Evolutionary conservation across 2,888 invertebrate species (phyloP).

Genomic region (Incurvaria masculella): DNA sequence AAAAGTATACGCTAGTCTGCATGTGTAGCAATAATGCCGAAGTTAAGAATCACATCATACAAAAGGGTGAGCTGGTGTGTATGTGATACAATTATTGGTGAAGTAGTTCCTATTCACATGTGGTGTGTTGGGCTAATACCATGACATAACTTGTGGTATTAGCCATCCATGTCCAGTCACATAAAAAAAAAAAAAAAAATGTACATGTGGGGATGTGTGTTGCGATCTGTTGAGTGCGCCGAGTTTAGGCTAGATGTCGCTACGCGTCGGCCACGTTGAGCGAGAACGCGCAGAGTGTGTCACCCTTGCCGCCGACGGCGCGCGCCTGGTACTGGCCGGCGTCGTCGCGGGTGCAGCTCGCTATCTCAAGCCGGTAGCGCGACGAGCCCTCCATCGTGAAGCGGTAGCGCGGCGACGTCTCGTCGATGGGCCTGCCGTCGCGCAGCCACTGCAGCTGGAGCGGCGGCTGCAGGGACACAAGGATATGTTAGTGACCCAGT

Average conservation of each 20-base stretch:
- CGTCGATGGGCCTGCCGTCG: conserved; percentile 87
- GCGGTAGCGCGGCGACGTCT: conserved; percentile 70
- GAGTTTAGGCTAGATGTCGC: conserved; percentile 14
- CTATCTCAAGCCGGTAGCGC: conserved; percentile 75
- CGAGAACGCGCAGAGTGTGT: conserved; percentile 81
- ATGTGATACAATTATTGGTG: no score
- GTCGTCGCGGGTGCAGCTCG: conserved; percentile 70
- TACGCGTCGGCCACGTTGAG: conserved; percentile 67
- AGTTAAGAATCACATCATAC: no score
- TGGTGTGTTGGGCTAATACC: no score
- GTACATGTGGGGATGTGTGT: no score
- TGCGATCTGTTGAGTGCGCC: no score
- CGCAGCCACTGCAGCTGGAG: conserved; percentile 81
- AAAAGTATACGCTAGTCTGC: no score
- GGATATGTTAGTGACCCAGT: background rate
- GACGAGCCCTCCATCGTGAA: conserved; percentile 80
- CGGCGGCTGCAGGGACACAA: conserved; percentile 40
- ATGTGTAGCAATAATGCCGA: no score
- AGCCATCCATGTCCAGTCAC: no score
- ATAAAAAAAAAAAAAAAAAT: no score
- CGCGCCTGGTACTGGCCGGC: conserved; percentile 86
- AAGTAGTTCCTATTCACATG: no score
- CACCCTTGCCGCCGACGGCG: conserved; percentile 82
- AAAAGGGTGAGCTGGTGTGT: no score
- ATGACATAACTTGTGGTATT: no score